A percentile compares a stretch with the other conserved stretches of the same genome.
These are phyloP conservation scores for Parapristionchus giblindavisi DNA, from an alignment of 2,888 invertebrate species.

Conservation along the genomic window DNA sequence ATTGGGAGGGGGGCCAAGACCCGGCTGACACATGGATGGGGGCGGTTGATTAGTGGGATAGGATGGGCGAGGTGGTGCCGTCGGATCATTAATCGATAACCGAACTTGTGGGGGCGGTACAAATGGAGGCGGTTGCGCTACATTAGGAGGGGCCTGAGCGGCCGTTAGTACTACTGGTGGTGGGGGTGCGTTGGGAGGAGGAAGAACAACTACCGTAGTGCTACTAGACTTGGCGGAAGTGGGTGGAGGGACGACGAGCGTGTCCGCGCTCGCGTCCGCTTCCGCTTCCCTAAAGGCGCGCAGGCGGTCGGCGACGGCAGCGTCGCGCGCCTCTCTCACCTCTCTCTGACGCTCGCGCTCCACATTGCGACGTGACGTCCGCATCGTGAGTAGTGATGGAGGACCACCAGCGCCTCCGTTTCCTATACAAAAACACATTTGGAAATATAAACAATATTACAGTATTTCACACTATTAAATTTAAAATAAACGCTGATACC, in stretches of 20 bases:
- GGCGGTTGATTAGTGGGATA: too few relatives aligned
- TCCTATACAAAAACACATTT: background rate
- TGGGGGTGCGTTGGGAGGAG: background rate
- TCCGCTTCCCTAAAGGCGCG: constrained; percentile 17
- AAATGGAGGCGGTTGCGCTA: too few relatives aligned
- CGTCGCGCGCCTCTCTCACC: constrained; percentile 35
- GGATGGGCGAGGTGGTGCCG: too few relatives aligned
- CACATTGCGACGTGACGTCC: background rate
- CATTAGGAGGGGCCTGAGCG: background rate
- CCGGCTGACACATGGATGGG: too few relatives aligned
- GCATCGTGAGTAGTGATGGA: background rate
- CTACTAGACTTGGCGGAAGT: too few relatives aligned
- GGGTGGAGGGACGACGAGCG: background rate
- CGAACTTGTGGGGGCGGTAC: too few relatives aligned
- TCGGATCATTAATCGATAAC: too few relatives aligned
- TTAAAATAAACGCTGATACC: background rate
- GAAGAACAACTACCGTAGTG: background rate
- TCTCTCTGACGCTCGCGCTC: constrained; percentile 36
- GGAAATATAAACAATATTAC: background rate
- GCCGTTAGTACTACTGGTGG: background rate
- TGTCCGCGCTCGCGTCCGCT: background rate
- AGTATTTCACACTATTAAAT: too few relatives aligned
- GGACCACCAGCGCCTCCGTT: background rate
- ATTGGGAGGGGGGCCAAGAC: background rate
- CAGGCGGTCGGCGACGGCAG: constrained; percentile 16